Conservation (phyloP, 2,888 invertebrate genomes). For the Macrophya alboannulata region DNA sequence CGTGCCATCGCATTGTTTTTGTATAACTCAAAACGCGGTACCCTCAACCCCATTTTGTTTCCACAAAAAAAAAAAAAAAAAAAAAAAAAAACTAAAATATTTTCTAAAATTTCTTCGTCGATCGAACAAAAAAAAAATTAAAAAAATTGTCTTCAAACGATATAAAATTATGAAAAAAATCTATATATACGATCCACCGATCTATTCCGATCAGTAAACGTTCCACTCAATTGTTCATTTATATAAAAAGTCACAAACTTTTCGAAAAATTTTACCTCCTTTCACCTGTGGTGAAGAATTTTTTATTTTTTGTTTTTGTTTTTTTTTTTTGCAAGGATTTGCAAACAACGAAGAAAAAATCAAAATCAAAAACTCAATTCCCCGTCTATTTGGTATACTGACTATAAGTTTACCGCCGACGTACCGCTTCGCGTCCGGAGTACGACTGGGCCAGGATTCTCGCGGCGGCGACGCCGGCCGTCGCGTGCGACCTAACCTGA, state of each 20-base stretch:
- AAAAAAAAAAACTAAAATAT: too few relatives aligned
- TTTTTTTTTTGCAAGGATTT: background rate
- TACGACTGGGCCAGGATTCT: conserved; percentile 55
- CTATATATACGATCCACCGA: too few relatives aligned
- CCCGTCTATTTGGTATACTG: background rate
- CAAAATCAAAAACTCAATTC: too few relatives aligned
- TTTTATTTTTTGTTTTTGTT: background rate
- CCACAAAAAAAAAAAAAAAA: too few relatives aligned
- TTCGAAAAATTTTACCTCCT: background rate
- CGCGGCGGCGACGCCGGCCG: conserved; percentile 46
- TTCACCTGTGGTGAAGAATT: background rate
- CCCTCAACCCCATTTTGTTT: too few relatives aligned
- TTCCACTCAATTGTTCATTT: background rate
- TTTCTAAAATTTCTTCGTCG: too few relatives aligned
- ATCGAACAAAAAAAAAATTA: too few relatives aligned
- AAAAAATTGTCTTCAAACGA: background rate
- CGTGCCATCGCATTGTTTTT: background rate
- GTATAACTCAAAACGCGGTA: too few relatives aligned
- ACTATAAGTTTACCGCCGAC: conserved; percentile 54
- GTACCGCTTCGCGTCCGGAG: conserved; percentile 50
- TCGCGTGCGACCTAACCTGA: conserved; percentile 55
- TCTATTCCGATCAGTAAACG: background rate
- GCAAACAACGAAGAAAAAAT: background rate
- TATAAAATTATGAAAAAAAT: background rate
- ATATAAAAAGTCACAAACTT: background rate